phyloP scores from a whole-genome alignment of 2,113 vertebrate species.

The Connochaetes taurinus region DNA sequence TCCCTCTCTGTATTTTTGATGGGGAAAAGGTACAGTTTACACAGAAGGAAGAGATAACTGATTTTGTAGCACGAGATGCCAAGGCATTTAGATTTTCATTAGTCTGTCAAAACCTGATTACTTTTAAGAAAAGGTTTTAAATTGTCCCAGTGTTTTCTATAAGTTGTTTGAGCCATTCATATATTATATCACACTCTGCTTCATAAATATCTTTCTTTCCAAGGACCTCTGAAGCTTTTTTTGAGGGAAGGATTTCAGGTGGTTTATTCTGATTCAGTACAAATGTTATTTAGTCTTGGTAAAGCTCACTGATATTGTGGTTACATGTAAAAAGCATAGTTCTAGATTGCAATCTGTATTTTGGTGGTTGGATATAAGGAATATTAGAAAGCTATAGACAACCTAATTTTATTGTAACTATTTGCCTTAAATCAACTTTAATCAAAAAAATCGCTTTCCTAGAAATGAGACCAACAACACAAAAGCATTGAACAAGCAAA shows the following conservation, averaged over 20 bases:
- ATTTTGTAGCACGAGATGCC: not conserved
- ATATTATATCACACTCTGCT: not conserved
- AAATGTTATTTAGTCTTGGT: not conserved
- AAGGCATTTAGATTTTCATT: not conserved
- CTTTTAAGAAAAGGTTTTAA: constrained; percentile 6
- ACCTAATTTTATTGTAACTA: not conserved
- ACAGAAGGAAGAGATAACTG: not conserved
- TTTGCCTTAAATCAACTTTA: constrained; percentile 18
- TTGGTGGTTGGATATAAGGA: not conserved
- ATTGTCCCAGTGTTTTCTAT: not conserved
- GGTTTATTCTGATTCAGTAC: not conserved
- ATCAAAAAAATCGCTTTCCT: constrained; percentile 18
- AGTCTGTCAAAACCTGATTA: not conserved
- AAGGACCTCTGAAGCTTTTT: not conserved
- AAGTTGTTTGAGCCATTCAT: not conserved
- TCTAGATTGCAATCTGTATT: not conserved
- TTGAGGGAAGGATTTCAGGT: not conserved
- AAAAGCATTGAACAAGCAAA: not conserved
- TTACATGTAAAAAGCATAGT: not conserved
- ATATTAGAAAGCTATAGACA: not conserved
- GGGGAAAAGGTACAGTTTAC: not conserved
- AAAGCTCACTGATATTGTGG: not conserved
- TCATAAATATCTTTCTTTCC: not conserved
- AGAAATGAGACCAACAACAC: not conserved
- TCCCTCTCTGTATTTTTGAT: not conserved